A percentile compares a stretch with the other conserved stretches of the same genome.
These are phyloP conservation scores for Amiota mariae DNA, from an alignment of 2,888 invertebrate genomes.

Conservation along the genomic window DNA sequence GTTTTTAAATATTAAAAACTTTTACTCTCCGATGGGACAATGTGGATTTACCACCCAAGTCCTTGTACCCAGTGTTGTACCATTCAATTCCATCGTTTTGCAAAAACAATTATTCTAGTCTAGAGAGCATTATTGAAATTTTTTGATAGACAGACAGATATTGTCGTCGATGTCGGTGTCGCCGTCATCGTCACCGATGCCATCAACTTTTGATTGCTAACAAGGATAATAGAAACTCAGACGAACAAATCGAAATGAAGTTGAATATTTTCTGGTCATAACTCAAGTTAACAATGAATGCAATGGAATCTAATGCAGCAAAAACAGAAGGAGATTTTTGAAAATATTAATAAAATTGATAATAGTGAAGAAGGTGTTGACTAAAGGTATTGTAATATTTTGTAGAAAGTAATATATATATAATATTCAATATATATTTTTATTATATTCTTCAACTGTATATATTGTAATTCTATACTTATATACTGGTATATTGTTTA, in stretches of 20 bases:
- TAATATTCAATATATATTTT: too few relatives aligned
- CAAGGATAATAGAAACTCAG: conserved; percentile 43
- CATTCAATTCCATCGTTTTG: not conserved
- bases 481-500: too few relatives aligned
- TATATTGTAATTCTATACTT: too few relatives aligned
- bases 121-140: conserved; percentile 64
- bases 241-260: conserved; percentile 30
- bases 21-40: too few relatives aligned
- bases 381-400: too few relatives aligned
- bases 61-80: not conserved
- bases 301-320: not conserved
- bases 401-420: too few relatives aligned
- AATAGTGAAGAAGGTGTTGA: not conserved
- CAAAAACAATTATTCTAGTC: conserved; percentile 66
- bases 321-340: not conserved
- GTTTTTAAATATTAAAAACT: too few relatives aligned
- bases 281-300: conserved; percentile 12
- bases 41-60: too few relatives aligned
- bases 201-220: conserved; percentile 1
- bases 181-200: conserved; percentile 10
- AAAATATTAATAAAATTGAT: conserved; percentile 20
- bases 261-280: conserved; percentile 7
- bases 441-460: too few relatives aligned
- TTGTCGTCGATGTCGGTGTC: not conserved
- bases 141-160: conserved; percentile 38